Conservation (phyloP, 53 echinoderm and acorn worm genomes). For the Glandiceps talaboti region DNA sequence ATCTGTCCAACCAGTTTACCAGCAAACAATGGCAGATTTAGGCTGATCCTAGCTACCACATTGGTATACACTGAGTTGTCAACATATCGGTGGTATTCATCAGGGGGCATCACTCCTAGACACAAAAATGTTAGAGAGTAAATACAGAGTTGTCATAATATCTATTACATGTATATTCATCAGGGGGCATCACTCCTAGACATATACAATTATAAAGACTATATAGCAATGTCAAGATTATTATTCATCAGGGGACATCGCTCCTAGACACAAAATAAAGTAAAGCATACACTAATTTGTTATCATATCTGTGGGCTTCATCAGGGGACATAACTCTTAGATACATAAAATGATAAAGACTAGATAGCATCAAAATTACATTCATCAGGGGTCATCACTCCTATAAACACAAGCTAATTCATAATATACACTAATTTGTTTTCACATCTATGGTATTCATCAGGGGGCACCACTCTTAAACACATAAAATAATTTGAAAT, state of each 20-base stretch:
- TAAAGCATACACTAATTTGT: constrained; percentile 32
- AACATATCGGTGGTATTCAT: constrained; percentile 71
- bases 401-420: background rate
- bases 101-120: constrained; percentile 81
- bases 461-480: constrained; percentile 78
- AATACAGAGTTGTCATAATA: background rate
- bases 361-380: background rate
- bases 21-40: constrained; percentile 54
- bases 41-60: constrained; percentile 61
- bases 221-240: background rate
- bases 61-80: constrained; percentile 86
- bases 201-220: background rate
- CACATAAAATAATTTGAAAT: background rate
- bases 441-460: constrained; percentile 67
- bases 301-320: constrained; percentile 59
- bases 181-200: constrained; percentile 1
- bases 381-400: background rate
- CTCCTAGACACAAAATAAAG: background rate
- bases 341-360: background rate
- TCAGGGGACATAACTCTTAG: constrained; percentile 83
- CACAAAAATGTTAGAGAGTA: background rate
- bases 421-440: constrained; percentile 36
- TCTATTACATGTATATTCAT: background rate
- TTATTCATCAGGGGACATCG: background rate
- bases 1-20: constrained; percentile 36